Base-by-base conservation (phyloP, 2,797 vertebrate species). In the Phoebastria nigripes region DNA sequence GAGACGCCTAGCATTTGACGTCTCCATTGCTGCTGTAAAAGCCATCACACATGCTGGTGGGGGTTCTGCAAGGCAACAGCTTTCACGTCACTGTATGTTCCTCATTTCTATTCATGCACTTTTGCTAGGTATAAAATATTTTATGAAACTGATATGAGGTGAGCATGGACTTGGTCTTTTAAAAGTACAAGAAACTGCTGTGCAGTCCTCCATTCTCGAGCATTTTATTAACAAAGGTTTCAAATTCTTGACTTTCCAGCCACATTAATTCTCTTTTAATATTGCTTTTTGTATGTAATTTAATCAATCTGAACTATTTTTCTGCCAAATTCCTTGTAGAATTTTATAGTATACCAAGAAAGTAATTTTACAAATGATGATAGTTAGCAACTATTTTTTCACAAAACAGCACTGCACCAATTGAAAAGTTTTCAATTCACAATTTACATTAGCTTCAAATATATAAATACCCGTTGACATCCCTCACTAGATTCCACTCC, bases 81-180 rank as follows among this genome's bases (percentile, higher is more conserved):
- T 62, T 83, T 83, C 44, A 33, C 0, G 0, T 65, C 49, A 28
- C n/a, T 63, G 9, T 24, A 4, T 31, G 12, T 7, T 70, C 35
- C 49, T 74, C 13, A 25, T 42, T 88, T 66, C 33, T 88, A 39
- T 46, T 58, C 7, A 61, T 14, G 33, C 4, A 17, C 4, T 46
- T 51, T 8, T n/a, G 11, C 15, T 54, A 47, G 15, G 19, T 55
- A 58, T 16, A 59, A 90, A 93, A 46, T 79, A 86, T 70, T 80
- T 81, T 37, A 63, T 25, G 8, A 62, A 90, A 62, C 8, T 2
- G 1, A 14, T 39, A 31, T 2, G 26, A 94, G 46, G 20, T 70
- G 46, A 90, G 22, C 24, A 54, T 8, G 17, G 22, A 33, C 39
- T 81, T 2, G 2, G 8, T 13, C 55, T 78, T 88, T 81, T 46